Evolutionary conservation across 2,797 vertebrate species (phyloP).

Genomic region (Myiotriccus ornatus): DNA sequence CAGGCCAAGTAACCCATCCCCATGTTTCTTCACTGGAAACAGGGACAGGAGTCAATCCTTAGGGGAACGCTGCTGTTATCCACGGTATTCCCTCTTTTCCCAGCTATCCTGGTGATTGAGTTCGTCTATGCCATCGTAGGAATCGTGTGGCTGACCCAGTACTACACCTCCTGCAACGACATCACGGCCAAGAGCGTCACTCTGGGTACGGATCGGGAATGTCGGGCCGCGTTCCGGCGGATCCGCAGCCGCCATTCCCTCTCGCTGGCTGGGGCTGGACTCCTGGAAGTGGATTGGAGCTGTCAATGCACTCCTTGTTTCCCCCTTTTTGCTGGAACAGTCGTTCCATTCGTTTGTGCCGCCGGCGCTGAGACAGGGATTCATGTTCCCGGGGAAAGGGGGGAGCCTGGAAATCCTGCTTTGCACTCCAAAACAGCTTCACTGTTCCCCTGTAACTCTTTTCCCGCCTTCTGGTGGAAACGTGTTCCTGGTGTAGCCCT

Average conservation of each 20-base stretch:
- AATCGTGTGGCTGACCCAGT: constrained; percentile 95
- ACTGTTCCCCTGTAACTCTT: neutral
- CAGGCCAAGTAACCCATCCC: neutral
- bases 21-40: neutral
- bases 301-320: neutral
- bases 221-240: neutral
- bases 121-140: constrained; percentile 96
- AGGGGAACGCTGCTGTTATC: neutral
- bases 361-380: neutral
- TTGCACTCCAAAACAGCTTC: neutral
- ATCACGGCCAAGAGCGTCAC: constrained; percentile 96
- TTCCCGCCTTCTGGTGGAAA: neutral
- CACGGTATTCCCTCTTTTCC: neutral
- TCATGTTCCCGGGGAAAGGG: neutral
- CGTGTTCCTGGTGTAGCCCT: neutral
- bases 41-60: neutral
- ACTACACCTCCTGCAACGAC: constrained; percentile 95
- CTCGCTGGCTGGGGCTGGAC: too few relatives aligned
- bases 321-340: too few relatives aligned
- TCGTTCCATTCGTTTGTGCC: neutral
- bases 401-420: neutral
- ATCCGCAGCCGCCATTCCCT: neutral
- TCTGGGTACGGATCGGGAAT: constrained; percentile 80
- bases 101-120: constrained; percentile 96
- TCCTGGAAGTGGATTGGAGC: neutral